Evolutionary conservation across 2,797 vertebrate genomes (phyloP).

Genomic region (Limosa lapponica): DNA sequence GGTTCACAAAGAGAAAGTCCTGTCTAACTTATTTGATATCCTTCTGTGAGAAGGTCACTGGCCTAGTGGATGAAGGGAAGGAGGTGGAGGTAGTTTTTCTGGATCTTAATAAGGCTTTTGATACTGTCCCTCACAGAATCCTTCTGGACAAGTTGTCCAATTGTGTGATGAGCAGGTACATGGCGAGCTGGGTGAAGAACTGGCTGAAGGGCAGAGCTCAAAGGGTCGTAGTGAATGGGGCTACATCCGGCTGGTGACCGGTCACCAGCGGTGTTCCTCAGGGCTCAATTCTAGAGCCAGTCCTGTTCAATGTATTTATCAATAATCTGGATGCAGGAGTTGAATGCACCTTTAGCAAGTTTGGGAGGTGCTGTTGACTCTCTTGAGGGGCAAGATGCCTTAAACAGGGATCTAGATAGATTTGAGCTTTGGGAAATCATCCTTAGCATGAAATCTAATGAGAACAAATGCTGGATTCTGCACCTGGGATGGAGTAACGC

Average conservation of each 20-base stretch:
- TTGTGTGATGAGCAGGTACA: background rate
- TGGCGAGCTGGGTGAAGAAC: background rate
- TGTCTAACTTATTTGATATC: background rate
- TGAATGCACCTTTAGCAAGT: background rate
- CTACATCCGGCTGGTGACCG: background rate
- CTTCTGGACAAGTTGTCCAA: background rate
- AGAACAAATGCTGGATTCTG: too few species aligned
- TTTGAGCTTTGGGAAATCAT: background rate
- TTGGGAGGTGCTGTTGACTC: background rate
- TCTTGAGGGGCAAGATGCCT: background rate
- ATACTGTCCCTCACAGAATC: too few species aligned
- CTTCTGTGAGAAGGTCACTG: background rate
- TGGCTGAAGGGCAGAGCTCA: background rate
- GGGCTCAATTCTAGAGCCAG: background rate
- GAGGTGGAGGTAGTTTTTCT: background rate
- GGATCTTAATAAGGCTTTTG: background rate
- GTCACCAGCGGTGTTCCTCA: background rate
- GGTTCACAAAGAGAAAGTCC: background rate
- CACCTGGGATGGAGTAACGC: too few species aligned
- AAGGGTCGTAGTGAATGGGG: too few species aligned
- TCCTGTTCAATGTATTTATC: background rate
- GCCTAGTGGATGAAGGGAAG: background rate
- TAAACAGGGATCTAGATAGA: background rate
- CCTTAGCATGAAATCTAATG: too few species aligned
- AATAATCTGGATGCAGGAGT: background rate